Percentiles rank a stretch among this genome's conserved stretches.
These are phyloP conservation scores for Geotrypetes seraphini DNA, from an alignment of 2,797 vertebrate genomes.

Conservation along the genomic window DNA sequence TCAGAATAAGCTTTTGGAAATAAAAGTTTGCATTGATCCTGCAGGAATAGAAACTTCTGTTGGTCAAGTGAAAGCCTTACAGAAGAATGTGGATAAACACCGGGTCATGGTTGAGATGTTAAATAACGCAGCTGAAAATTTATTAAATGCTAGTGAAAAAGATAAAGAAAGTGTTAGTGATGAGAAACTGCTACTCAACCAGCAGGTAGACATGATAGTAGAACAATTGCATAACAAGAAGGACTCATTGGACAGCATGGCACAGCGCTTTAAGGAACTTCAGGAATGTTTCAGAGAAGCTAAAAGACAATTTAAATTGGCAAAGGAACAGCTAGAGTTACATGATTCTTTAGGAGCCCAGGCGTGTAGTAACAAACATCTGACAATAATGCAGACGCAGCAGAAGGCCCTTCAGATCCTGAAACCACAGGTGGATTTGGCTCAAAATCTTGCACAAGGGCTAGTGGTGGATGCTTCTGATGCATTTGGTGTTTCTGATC, in stretches of 20 bases:
- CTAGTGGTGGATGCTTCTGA: constrained; percentile 74
- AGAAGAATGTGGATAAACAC: constrained; percentile 87
- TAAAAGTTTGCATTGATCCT: constrained; percentile 64
- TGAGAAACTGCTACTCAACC: constrained; percentile 57
- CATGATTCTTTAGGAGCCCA: constrained; percentile 72
- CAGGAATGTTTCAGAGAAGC: constrained; percentile 73
- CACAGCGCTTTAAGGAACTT: constrained; percentile 78
- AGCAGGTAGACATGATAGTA: constrained; percentile 62
- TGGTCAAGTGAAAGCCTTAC: constrained; percentile 69
- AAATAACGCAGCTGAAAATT: constrained; percentile 65
- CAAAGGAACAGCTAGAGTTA: constrained; percentile 71
- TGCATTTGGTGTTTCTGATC: constrained; percentile 72
- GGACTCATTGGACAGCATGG: constrained; percentile 75
- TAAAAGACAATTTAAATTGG: constrained; percentile 63
- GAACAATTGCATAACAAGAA: constrained; percentile 75
- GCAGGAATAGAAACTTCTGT: constrained; percentile 63
- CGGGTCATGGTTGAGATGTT: constrained; percentile 75
- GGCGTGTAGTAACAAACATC: constrained; percentile 78
- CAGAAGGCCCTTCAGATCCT: constrained; percentile 75
- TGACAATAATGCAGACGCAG: constrained; percentile 84
- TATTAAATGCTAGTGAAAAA: constrained; percentile 67
- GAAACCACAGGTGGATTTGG: constrained; percentile 67
- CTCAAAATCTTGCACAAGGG: constrained; percentile 69
- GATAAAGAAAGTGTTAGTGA: constrained; percentile 70
- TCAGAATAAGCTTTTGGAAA: constrained; percentile 49